Percentiles rank a stretch among this genome's conserved stretches.
Conservation (phyloP, 2,797 vertebrate species). For the Agapornis canus region DNA sequence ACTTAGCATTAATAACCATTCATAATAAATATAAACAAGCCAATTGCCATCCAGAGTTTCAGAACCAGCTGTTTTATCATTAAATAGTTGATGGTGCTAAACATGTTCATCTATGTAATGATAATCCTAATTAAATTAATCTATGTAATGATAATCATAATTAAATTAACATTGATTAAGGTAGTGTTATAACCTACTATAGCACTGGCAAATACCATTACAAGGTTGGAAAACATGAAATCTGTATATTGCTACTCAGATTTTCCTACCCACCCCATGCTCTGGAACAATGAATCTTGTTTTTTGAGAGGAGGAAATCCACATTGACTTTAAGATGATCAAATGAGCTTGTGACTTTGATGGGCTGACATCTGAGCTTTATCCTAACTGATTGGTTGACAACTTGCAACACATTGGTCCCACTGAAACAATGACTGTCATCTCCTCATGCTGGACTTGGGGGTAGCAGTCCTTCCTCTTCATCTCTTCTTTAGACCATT, state of each 20-base stretch:
- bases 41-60: neutral
- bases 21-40: neutral
- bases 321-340: neutral
- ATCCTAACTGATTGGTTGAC: neutral
- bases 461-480: neutral
- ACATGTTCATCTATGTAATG: neutral
- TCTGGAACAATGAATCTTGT: neutral
- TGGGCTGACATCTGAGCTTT: neutral
- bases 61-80: neutral
- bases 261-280: neutral
- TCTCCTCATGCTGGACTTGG: neutral
- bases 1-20: neutral
- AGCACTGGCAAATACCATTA: neutral
- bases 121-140: neutral
- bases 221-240: neutral
- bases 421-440: neutral
- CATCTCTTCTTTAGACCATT: neutral
- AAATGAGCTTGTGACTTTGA: neutral
- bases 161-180: neutral
- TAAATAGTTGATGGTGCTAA: neutral
- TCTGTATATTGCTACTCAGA: neutral
- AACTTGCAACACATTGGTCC: fast-evolving
- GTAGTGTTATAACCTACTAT: neutral
- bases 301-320: neutral
- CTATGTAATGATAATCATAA: neutral